phyloP scores from a whole-genome alignment of 2,113 vertebrate species.

The Uropsilus gracilis region DNA sequence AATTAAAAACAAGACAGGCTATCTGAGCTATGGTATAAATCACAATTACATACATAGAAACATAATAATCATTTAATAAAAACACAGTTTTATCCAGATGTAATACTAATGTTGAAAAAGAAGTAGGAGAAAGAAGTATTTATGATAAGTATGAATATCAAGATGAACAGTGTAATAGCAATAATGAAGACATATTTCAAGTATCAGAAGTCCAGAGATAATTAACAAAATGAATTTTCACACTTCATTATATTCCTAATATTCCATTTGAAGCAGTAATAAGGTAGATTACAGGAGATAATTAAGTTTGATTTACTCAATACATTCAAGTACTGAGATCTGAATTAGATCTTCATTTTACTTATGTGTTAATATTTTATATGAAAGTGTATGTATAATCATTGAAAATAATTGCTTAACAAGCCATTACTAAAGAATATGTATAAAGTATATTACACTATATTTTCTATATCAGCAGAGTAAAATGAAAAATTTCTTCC shows the following conservation, averaged over 20 bases:
- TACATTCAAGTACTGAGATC: neutral
- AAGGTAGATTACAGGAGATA: neutral
- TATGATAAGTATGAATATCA: neutral
- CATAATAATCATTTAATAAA: constrained; percentile 21
- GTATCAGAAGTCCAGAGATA: neutral
- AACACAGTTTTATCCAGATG: neutral
- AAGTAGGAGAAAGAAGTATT: neutral
- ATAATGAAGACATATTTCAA: neutral
- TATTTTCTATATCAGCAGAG: constrained; percentile 8
- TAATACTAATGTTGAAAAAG: neutral
- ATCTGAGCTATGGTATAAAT: neutral
- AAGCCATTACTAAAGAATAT: neutral
- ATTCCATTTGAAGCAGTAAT: neutral
- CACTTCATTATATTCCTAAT: neutral
- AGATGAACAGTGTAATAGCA: neutral
- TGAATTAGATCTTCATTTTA: neutral
- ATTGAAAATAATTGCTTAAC: neutral
- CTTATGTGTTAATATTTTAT: neutral
- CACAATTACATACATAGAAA: neutral
- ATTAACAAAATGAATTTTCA: neutral
- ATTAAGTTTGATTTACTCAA: neutral
- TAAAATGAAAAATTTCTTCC: neutral
- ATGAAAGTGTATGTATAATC: neutral
- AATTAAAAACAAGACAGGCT: neutral
- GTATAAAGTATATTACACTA: neutral